Evolutionary conservation across 2,888 invertebrate species (phyloP).

Genomic region (Caenorhabditis doughertyi): DNA sequence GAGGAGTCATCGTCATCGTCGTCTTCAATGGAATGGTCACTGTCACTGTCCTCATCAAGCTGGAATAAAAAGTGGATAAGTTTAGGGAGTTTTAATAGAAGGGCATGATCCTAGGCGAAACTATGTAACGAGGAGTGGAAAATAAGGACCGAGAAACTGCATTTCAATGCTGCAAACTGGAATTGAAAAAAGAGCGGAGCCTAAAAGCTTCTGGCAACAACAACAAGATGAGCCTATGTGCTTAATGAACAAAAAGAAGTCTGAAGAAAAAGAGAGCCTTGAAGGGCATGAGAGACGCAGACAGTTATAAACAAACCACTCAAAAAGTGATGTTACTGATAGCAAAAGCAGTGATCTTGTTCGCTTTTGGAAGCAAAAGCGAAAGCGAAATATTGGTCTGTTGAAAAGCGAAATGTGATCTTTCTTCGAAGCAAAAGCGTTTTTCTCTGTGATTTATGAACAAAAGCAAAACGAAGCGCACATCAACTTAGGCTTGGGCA

Average conservation of each 20-base stretch:
- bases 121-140: background rate
- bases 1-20: constrained; percentile 29
- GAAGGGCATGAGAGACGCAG: too few species aligned
- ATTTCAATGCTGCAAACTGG: too few species aligned
- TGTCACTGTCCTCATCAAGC: constrained; percentile 55
- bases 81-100: too few species aligned
- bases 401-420: background rate
- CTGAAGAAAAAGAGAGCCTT: background rate
- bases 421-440: too few species aligned
- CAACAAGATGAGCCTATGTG: too few species aligned
- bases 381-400: background rate
- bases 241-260: too few species aligned
- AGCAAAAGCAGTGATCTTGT: background rate
- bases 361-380: background rate
- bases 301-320: too few species aligned
- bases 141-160: background rate
- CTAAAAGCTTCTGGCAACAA: too few species aligned
- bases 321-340: too few species aligned
- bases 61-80: constrained; percentile 5
- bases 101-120: too few species aligned
- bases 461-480: background rate
- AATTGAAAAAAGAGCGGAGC: background rate
- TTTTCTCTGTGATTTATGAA: too few species aligned
- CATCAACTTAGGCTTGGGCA: background rate
- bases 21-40: constrained; percentile 30